Conservation (phyloP, 2,113 vertebrate species). For the Chaenocephalus aceratus region DNA sequence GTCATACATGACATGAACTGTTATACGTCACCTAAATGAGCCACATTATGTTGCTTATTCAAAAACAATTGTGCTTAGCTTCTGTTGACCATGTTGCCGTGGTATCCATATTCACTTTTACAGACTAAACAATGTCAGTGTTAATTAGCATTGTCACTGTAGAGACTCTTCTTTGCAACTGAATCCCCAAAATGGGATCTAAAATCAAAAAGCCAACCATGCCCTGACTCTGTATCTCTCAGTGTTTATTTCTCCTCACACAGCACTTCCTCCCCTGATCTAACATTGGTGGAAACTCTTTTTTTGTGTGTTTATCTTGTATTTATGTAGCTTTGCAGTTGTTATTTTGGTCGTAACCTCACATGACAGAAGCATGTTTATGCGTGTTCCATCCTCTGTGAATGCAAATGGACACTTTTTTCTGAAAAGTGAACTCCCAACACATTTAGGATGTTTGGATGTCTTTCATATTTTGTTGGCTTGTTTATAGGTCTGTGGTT, state of each 20-base stretch:
- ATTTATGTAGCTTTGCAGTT: constrained; percentile 27
- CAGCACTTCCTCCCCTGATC: constrained; percentile 3
- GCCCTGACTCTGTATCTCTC: background rate
- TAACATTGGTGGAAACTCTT: background rate
- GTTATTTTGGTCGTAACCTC: constrained; percentile 44
- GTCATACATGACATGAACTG: too few species aligned
- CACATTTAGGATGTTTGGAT: constrained; percentile 51
- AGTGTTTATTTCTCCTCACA: constrained; percentile 11
- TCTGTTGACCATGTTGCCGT: too few species aligned
- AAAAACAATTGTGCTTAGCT: too few species aligned
- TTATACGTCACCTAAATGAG: too few species aligned
- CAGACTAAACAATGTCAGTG: background rate
- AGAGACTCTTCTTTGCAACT: background rate
- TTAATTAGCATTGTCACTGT: background rate
- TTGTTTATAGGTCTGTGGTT: constrained; percentile 65
- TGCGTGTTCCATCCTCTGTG: background rate
- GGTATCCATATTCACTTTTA: background rate
- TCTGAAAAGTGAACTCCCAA: constrained; percentile 38
- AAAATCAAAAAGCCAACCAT: constrained; percentile 21
- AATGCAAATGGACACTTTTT: constrained; percentile 27
- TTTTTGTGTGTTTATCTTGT: background rate
- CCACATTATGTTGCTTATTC: too few species aligned
- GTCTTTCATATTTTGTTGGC: constrained; percentile 62
- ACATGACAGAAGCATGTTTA: constrained; percentile 28
- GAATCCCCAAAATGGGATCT: constrained; percentile 1